Evolutionary conservation across 2,888 invertebrate genomes (phyloP), one percentile per base, ranked within the genome.

Genomic region (Pammene fasciana): DNA sequence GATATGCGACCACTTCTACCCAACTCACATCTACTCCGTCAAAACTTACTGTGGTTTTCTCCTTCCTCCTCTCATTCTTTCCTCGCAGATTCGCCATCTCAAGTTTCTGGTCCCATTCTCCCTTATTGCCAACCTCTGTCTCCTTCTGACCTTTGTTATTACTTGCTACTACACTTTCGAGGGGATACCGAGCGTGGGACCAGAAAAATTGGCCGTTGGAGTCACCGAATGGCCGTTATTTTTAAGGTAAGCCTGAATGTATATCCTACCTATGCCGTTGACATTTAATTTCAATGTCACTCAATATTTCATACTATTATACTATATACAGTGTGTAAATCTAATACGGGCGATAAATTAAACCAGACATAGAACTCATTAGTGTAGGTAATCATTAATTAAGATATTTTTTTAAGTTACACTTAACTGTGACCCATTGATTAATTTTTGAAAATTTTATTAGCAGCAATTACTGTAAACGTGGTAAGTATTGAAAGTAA

Each of bases 71-170:
- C 86, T 97, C 16, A 86, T 97, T 11, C 81, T 96, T 0, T 93
- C 96, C 56, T 95, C 95, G 5, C 96, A 96, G 84, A 82, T 91
- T 62, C 80, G 97, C 55, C 94, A 96, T 78, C 92, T 99, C 0
- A 97, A 96, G 83, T 95, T 95, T 78, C 89, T 99, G 52, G 97
- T 98, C 4, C 97, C 98, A 0, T 97, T 98, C 84, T 98, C 99
- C 0, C 91, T 96, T 68, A 82, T 97, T 18, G 99, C 99, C 36
- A 99, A 99, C 82, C 62, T 96, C 0, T 95, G 97, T 66, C 95
- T 98, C 79, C 86, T 96, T 0, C 81, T 94, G 0, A 96, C 97
- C 0, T 95, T 99, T 75, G 93, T 92, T 13, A 95, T 98, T 65
- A 97, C 97, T 0, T 94, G 97, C 71, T 96, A 96, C 83, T 98